Base-by-base conservation (phyloP, 2,113 vertebrate genomes). In the Otus sunia region DNA sequence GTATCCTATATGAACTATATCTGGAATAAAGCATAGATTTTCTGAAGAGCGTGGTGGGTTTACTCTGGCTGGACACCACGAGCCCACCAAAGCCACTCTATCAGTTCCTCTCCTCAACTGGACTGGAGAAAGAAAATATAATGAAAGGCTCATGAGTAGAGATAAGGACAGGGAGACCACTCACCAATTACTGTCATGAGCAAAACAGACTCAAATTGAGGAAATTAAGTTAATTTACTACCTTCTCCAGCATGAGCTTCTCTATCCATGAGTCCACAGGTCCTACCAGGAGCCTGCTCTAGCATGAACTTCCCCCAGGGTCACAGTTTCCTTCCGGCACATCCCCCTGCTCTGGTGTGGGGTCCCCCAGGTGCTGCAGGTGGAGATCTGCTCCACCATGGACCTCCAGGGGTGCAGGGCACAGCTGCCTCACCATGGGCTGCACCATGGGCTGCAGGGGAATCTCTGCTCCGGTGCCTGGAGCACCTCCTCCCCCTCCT, bases 291-390 rank as follows among this genome's bases (percentile, higher is more conserved):
- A 59, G 1, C 32, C 32, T 66, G 8, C 18, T 45, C n/a, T 18
- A 69, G 2, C 16, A 6, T 0, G 2, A 19, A 19, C 0, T 3
- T 75, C 5, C 13, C 2, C 1, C 5, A 14, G 55, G 6, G 3
- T 39, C 67, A 16, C 23, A 74, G 27, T 5, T 55, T 62, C 27
- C 55, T 56, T 2, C 13, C 19, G 32, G 16, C 26, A 30, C 26
- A 30, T 15, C 19, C 27, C 3, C 10, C n/a, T 74, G 19, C 53
- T 39, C 32, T 23, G n/a, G 1, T 11, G 17, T 18, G 47, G 12
- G 52, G 26, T 43, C n/a, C 34, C 17, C 3, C 36, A 50, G 2
- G 8, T 11, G 16, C 37, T 79, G 17, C 20, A 60, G 43, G 8
- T 34, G 66, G 32, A 59, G 22, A 59, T 66, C 23, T 72, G 43